A percentile compares a stretch with the other conserved stretches of the same genome.
Conservation (phyloP, 2,888 invertebrate genomes). For the Drosophila barbarae region DNA sequence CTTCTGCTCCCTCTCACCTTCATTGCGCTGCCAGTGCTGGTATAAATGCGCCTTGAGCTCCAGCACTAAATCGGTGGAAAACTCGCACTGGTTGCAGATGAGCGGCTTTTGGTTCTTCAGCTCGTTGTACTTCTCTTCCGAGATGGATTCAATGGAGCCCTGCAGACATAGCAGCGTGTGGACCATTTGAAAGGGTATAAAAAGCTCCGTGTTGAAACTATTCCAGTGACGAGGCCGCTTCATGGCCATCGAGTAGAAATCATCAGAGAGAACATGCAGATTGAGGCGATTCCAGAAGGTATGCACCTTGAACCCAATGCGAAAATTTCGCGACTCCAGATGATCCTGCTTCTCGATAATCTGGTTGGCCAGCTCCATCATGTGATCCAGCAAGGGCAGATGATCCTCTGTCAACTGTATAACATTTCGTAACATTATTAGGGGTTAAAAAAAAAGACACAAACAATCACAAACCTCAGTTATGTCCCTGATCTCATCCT, state of each 20-base stretch:
- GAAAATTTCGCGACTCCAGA: conserved; percentile 39
- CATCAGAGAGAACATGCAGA: conserved; percentile 59
- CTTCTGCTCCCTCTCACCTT: conserved; percentile 14
- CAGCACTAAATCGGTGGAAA: conserved; percentile 20
- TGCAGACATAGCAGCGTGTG: conserved; percentile 37
- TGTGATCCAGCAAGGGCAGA: conserved; percentile 52
- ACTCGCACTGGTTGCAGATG: conserved; percentile 53
- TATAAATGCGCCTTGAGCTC: conserved; percentile 45
- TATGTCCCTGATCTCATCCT: conserved; percentile 37
- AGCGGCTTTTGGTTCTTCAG: conserved; percentile 17
- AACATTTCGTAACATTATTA: neutral
- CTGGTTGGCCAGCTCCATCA: conserved; percentile 55
- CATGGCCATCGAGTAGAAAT: conserved; percentile 48
- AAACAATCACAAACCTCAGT: conserved; percentile 26
- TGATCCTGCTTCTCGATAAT: conserved; percentile 44
- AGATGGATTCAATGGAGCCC: conserved; percentile 46
- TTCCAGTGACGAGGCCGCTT: conserved; percentile 50
- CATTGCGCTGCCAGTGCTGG: conserved; percentile 47
- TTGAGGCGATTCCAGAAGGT: conserved; percentile 40
- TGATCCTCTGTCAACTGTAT: conserved; percentile 50
- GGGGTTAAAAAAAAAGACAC: too few relatives aligned
- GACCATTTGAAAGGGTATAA: conserved; percentile 40
- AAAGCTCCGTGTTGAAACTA: conserved; percentile 56
- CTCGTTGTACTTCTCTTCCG: conserved; percentile 3
- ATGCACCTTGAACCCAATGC: conserved; percentile 54